Conservation (phyloP, 2,113 vertebrate genomes). For the Caranx ignobilis region DNA sequence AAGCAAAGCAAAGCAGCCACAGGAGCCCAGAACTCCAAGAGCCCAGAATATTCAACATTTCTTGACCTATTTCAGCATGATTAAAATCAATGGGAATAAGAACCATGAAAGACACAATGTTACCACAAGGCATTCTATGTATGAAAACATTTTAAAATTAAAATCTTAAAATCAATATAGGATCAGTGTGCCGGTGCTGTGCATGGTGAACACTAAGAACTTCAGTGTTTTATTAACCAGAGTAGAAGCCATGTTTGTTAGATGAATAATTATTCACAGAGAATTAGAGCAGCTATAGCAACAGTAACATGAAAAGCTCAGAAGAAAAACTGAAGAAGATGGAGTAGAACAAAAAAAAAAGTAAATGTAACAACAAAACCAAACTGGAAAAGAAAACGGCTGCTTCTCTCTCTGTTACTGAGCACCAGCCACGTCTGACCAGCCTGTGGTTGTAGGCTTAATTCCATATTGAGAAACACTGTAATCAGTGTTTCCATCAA, state of each 20-base stretch:
- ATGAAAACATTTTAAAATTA: neutral
- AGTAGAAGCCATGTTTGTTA: neutral
- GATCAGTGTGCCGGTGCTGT: neutral
- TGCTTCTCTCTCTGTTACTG: slow-evolving; percentile 24
- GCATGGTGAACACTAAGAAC: neutral
- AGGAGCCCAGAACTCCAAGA: too few relatives aligned
- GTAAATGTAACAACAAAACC: slow-evolving; percentile 57
- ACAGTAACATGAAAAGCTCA: neutral
- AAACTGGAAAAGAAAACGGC: slow-evolving; percentile 51
- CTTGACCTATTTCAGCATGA: too few relatives aligned
- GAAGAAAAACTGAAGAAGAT: slow-evolving; percentile 12
- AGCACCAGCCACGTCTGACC: slow-evolving; percentile 50
- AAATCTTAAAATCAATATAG: neutral
- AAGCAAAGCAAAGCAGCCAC: too few relatives aligned
- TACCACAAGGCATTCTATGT: neutral
- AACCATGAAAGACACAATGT: neutral
- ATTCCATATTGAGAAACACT: slow-evolving; percentile 45
- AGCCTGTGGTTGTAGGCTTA: slow-evolving; percentile 43
- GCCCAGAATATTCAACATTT: neutral
- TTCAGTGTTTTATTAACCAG: neutral
- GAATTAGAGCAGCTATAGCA: neutral
- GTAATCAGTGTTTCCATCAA: slow-evolving; percentile 73
- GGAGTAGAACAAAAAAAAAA: slow-evolving; percentile 31
- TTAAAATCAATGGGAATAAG: too few relatives aligned
- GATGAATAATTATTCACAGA: slow-evolving; percentile 1